Evolutionary conservation across 1,140 invertebrate genomes (phyloP), one percentile per base, ranked within the genome.

Genomic region (Piezodorus guildinii): DNA sequence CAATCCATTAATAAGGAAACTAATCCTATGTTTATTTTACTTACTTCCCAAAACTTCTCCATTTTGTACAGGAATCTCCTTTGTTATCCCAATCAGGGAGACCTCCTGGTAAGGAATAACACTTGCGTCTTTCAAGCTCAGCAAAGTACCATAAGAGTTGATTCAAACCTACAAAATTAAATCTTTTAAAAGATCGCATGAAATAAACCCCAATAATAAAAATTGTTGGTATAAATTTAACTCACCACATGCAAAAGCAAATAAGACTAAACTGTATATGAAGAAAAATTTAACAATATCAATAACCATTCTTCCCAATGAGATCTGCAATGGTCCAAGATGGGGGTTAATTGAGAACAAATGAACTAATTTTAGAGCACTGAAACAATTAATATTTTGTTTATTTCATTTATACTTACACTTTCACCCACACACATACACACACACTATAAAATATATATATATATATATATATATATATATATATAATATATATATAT

Each of bases 61-160:
- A 91, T 75, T 87, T 86, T 71, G 85, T 80, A 70, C 88, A 91
- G 16, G 87, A 77, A 69, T 89, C 85, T 15, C 78, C 78, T 61
- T 81, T 74, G 17, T 81, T 77, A 16, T 81, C 80, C 80, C 84
- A 87, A 67, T 85, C 81, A 1, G 85, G 78, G 44, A 80, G 70
- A 5, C 80, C 83, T 17, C 74, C 78, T 0, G 79, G 78, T 25
- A 81, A 70, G 45, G 74, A 76, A 70, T 85, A 85, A 74, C 90
- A 93, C 70, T 88, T 88, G 68, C 81, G 74, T 67, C 81, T 82
- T 73, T 92, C 86, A 69, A 90, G 74, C 65, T 90, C 85, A 17
- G 90, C 87, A 73, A 92, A 94, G 73, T 94, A 94, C 90, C 90
- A 94, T 44, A 93, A 77, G 23, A 95, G 73, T 73, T 94, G 91